Conservation (phyloP, 2,797 vertebrate genomes). For the Alca torda region DNA sequence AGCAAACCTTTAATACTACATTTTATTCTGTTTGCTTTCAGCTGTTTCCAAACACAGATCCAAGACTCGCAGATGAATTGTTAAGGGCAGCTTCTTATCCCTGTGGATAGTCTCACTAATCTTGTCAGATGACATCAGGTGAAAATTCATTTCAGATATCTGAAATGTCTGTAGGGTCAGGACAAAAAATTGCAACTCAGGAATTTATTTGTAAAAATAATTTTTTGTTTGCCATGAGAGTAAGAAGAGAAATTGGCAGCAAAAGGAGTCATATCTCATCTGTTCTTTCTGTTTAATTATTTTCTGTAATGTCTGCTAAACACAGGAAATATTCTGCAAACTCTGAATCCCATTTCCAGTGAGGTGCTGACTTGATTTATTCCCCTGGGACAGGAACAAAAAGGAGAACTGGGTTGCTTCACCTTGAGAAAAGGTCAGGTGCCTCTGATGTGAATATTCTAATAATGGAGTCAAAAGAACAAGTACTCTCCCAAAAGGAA, state of each 20-base stretch:
- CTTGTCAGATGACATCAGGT: not conserved
- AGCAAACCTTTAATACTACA: not conserved
- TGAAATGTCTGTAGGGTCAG: not conserved
- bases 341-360: not conserved
- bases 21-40: not conserved
- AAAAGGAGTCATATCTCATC: not conserved
- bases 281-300: not conserved
- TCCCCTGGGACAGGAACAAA: not conserved
- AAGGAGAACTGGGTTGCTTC: not conserved
- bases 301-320: not conserved
- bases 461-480: conserved; percentile 2
- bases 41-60: not conserved
- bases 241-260: not conserved
- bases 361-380: not conserved
- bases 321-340: not conserved
- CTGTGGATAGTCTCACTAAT: not conserved
- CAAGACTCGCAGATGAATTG: not conserved
- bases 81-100: not conserved
- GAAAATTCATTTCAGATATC: not conserved
- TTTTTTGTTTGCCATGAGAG: not conserved
- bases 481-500: not conserved
- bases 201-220: not conserved
- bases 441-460: not conserved
- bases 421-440: not conserved
- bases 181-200: not conserved